phyloP scores from a whole-genome alignment of 1,140 invertebrate genomes.

The Caerostris extrusa region DNA sequence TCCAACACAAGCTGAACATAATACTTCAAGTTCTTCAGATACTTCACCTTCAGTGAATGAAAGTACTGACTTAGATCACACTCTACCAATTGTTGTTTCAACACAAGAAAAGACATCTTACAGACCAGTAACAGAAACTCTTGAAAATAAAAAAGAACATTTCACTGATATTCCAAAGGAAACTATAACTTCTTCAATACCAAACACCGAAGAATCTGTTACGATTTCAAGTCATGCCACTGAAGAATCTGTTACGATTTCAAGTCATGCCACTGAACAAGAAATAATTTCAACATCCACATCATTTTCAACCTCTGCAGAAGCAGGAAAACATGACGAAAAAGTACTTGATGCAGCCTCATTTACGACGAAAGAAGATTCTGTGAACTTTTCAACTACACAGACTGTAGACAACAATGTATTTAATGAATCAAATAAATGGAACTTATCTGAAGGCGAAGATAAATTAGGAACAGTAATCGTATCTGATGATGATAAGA shows the following conservation, averaged over 20 bases:
- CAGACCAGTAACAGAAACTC: too few species aligned
- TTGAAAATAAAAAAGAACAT: neutral
- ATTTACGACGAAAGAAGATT: neutral
- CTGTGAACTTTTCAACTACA: neutral
- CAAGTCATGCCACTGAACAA: neutral
- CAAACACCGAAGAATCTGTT: neutral
- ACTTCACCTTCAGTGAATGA: neutral
- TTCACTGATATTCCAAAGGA: neutral
- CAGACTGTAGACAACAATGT: neutral
- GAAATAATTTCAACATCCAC: neutral
- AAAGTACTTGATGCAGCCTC: neutral
- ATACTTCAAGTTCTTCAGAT: neutral
- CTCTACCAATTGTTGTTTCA: neutral
- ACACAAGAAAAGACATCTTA: neutral
- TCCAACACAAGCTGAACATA: neutral
- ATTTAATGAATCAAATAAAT: neutral
- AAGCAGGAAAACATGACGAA: neutral
- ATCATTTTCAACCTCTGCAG: neutral
- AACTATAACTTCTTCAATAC: neutral
- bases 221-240: neutral
- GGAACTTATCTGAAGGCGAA: neutral
- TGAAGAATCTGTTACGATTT: neutral
- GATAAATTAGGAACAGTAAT: neutral
- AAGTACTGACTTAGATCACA: neutral
- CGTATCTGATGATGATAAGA: neutral